Percentiles rank a stretch among this genome's conserved stretches.
These are phyloP conservation scores for Patagioenas fasciata DNA, from an alignment of 2,113 vertebrate species.

Conservation along the genomic window DNA sequence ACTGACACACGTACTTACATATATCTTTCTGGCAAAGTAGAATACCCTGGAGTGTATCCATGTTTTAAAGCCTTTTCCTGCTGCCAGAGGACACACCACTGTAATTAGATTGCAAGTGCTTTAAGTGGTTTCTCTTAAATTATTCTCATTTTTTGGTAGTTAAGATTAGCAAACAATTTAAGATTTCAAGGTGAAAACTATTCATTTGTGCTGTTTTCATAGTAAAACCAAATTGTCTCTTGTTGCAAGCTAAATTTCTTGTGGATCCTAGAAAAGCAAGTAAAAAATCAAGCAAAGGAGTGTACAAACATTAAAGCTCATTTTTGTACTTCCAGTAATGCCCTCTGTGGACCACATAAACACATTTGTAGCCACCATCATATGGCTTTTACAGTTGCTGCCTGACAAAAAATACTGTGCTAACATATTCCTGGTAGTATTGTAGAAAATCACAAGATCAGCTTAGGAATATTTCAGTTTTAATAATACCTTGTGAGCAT, in stretches of 20 bases:
- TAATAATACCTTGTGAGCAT: background rate
- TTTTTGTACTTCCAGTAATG: background rate
- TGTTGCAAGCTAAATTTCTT: background rate
- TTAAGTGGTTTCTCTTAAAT: background rate
- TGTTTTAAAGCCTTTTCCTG: background rate
- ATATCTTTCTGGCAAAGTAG: background rate
- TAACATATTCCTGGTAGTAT: background rate
- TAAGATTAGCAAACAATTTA: background rate
- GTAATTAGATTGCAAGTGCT: background rate
- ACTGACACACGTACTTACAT: background rate
- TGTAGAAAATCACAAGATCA: background rate
- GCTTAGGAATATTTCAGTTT: background rate
- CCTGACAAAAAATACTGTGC: background rate
- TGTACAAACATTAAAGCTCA: background rate
- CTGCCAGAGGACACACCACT: background rate
- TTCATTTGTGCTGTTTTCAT: background rate
- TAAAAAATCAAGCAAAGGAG: background rate
- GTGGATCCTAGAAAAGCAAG: background rate
- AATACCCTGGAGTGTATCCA: background rate
- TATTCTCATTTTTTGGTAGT: background rate
- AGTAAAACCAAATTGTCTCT: background rate
- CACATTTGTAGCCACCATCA: background rate
- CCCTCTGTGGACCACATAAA: background rate
- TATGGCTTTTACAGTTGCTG: background rate
- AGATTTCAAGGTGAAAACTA: background rate